Evolutionary conservation across 2,888 invertebrate genomes (phyloP), one percentile per base, ranked within the genome.

Genomic region (Bedellia somnulentella): DNA sequence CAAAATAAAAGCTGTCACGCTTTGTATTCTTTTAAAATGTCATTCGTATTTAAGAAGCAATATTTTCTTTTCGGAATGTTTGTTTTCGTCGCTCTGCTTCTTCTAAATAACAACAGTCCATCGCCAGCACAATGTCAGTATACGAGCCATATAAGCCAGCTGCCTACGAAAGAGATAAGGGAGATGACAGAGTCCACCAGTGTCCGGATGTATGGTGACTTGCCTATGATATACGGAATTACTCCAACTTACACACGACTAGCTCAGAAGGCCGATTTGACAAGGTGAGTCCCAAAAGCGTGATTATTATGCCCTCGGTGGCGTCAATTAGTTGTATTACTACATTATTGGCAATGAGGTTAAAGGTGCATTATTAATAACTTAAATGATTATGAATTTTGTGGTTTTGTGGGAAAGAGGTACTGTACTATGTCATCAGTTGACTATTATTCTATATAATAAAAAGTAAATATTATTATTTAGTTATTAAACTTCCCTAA

Each of bases 211-310:
- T n/a, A n/a, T n/a, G n/a, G n/a, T n/a, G n/a, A n/a, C n/a, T n/a
- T n/a, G 36, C 89, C 92, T 17, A 84, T 78, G 18, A 90, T 97
- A 41, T 96, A 91, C 59, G 89, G 89, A 10, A 86, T 97, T 42
- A 97, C 96, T 3, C 96, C 96, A 18, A 97, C 96, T 0, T 93
- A 94, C 58, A 62, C 83, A 15, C 80, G 96, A 36, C 83, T 89
- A 23, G 89, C 89, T 16, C 96, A 97, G 66, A 93, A 93, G 62
- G 96, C 96, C 6, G 97, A 97, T 61, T 73, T 97, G 8, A 94
- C 94, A 30, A 84, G 86, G 86, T 85, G 63, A 56, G 41, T 31
- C 30, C 39, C 42, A 16, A 22, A 29, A 21, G 55, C 60, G 60
- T 70, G 66, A 49, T 48, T 17, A 34, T 39, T 29, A 36, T 57